These are phyloP conservation scores for Beris morrisii DNA, from an alignment of 2,888 invertebrate species.

Conservation along the genomic window DNA sequence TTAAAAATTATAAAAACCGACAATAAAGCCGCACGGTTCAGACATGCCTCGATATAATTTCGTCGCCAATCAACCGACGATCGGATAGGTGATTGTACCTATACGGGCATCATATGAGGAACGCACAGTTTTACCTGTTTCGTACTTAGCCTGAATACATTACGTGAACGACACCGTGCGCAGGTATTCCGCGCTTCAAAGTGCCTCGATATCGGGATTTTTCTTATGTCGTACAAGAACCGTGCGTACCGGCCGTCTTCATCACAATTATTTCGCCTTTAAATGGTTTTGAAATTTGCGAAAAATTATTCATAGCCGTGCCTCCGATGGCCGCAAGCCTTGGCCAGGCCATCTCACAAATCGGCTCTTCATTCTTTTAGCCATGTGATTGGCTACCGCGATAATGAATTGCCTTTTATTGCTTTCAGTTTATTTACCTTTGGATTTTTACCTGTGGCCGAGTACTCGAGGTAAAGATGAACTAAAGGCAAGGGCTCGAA, in stretches of 20 bases:
- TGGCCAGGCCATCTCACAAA: background rate
- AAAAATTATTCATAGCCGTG: constrained; percentile 37
- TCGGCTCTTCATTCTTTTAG: constrained; percentile 12
- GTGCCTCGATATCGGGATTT: background rate
- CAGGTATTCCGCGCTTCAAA: constrained; percentile 1
- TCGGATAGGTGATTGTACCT: background rate
- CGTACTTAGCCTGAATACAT: constrained; percentile 22
- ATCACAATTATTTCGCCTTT: constrained; percentile 35
- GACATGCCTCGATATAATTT: background rate
- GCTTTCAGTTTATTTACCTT: constrained; percentile 5
- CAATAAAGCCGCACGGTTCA: constrained; percentile 17
- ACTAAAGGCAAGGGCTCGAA: too few relatives aligned
- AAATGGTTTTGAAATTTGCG: constrained; percentile 34
- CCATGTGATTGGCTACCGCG: constrained; percentile 36
- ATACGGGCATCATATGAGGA: background rate
- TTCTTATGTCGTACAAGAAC: background rate
- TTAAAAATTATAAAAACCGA: constrained; percentile 19
- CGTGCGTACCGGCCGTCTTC: constrained; percentile 21
- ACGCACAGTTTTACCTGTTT: background rate
- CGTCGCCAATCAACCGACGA: constrained; percentile 8
- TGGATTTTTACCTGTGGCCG: too few relatives aligned
- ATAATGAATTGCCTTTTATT: constrained; percentile 38
- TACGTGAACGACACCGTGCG: constrained; percentile 22
- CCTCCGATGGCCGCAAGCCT: constrained; percentile 6
- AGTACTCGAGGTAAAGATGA: too few relatives aligned